Conservation (phyloP, 2,888 invertebrate species). For the Pimpla rufipes region DNA sequence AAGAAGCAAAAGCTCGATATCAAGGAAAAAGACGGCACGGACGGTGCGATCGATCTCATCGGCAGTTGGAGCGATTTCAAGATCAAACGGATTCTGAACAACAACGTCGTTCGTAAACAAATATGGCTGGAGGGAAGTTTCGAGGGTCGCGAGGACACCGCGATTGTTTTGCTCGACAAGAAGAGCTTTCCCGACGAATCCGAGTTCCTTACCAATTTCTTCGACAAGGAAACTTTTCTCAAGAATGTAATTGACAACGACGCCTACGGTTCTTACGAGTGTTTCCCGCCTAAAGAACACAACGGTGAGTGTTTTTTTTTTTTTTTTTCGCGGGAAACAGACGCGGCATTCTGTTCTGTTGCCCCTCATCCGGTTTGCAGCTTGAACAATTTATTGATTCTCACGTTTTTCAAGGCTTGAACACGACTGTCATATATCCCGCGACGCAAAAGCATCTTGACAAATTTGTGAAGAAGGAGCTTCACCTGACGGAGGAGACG, state of each 20-base stretch:
- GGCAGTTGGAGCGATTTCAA: conserved; percentile 89
- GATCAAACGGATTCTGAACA: conserved; percentile 89
- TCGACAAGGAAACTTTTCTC: conserved; percentile 88
- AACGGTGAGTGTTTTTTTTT: conserved; percentile 87
- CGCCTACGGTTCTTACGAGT: conserved; percentile 93
- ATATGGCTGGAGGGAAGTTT: conserved; percentile 91
- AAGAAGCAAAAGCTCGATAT: conserved; percentile 52
- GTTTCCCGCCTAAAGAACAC: conserved; percentile 88
- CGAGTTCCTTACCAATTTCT: conserved; percentile 87
- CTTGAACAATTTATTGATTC: too few relatives aligned
- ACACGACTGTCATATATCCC: conserved; percentile 96
- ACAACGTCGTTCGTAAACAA: conserved; percentile 91
- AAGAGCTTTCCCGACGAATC: conserved; percentile 91
- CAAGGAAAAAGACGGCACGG: conserved; percentile 1
- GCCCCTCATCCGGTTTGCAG: too few relatives aligned
- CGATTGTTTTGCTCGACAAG: conserved; percentile 93
- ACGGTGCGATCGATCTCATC: conserved; percentile 72
- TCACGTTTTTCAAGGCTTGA: conserved; percentile 88
- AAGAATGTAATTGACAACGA: conserved; percentile 92
- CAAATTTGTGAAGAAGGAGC: conserved; percentile 92
- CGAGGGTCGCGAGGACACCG: conserved; percentile 87
- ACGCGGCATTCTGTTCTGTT: not conserved
- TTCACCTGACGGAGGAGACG: conserved; percentile 94
- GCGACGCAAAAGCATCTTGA: conserved; percentile 96
- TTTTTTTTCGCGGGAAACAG: not conserved